A percentile compares a stretch with the other conserved stretches of the same genome.
phyloP scores from a whole-genome alignment of 2,888 invertebrate species.

The Chirona hameri region DNA sequence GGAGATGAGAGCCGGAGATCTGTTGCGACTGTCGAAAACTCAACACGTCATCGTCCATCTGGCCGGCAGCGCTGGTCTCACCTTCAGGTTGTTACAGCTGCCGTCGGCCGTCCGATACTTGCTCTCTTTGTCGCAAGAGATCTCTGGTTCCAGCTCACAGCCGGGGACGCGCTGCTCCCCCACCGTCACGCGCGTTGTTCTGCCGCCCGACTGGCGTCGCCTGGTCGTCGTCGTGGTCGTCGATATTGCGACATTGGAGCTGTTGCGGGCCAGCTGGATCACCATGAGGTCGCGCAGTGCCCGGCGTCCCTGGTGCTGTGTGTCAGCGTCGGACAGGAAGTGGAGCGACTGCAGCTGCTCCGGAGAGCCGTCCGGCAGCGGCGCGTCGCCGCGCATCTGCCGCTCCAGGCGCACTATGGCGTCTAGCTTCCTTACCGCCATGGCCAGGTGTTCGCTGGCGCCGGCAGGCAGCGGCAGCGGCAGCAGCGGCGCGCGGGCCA shows the following conservation, averaged over 20 bases:
- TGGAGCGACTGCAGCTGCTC: background rate
- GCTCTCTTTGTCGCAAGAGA: background rate
- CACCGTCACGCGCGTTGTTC: background rate
- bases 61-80: background rate
- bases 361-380: background rate
- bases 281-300: conserved; percentile 2
- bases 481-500: background rate
- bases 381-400: background rate
- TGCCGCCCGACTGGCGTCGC: no score
- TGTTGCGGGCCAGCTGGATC: background rate
- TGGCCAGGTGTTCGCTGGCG: background rate
- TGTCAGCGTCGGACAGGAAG: background rate
- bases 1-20: no score
- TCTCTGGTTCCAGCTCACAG: background rate
- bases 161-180: background rate
- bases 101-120: background rate
- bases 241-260: background rate
- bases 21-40: no score
- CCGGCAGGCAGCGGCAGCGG: background rate
- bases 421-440: background rate
- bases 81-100: conserved; percentile 11
- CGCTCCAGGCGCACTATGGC: background rate
- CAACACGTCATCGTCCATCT: no score
- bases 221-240: no score
- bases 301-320: background rate